Evolutionary conservation across 2,888 invertebrate species (phyloP), one percentile per base, ranked within the genome.

Genomic region (Agrotis ipsilon): DNA sequence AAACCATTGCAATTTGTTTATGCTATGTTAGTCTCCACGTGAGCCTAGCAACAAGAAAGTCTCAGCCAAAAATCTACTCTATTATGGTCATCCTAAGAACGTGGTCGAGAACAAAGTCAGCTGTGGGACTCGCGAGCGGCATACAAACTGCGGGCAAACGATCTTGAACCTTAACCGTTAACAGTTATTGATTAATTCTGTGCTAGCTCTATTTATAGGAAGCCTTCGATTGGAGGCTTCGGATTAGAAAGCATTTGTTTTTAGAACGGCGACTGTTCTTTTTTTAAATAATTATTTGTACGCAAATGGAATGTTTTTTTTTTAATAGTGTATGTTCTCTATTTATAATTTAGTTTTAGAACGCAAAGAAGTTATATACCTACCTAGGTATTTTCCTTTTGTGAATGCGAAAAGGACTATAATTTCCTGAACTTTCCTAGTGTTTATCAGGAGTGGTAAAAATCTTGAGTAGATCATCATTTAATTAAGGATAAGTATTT

Each of bases 81-180:
- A 24, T 32, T 74, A 32, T 61, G 51, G 24, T 49, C 61, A 54
- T 51, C 39, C 21, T 46, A 2, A 46, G 52, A 14, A 64, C 76
- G 63, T 75, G 68, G 46, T 21, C 19, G 46, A 27, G 62, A 51
- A 71, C 67, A 54, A 62, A 78, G 45, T 54, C 81, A 77, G 76
- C 76, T 77, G 76, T 67, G 24, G 16, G 9, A 13, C n/a, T 60
- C 76, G 68, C 81, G 68, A 4, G 1, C 24, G 59, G 76, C 76
- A 77, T 77, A 77, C 43, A 69, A 77, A 78, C 77, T 76, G 75
- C 70, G 70, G 39, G 2, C 69, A 45, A 66, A 78, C 72, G 80
- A 73, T 79, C 80, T 82, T 82, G 83, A 79, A 71, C 79, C 60
- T 66, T 81, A 24, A 19, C 59, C 14, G 61, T 72, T 79, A 79